Conservation (phyloP, 2,797 vertebrate species). For the Salmo trutta region DNA sequence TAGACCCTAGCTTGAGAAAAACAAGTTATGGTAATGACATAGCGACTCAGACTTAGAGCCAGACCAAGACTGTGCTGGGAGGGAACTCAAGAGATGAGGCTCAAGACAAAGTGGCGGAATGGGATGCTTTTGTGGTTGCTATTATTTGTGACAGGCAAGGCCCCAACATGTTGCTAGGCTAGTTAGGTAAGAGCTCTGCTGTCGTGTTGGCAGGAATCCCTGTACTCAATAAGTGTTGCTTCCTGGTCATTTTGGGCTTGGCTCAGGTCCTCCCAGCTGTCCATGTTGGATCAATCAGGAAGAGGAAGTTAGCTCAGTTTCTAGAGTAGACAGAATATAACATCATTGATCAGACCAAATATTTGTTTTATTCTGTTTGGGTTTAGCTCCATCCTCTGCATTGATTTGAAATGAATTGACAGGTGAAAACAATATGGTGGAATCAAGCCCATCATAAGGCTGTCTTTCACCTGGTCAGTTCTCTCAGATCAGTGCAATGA, state of each 20-base stretch:
- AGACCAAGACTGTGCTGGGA: not conserved
- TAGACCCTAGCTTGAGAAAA: conserved; percentile 36
- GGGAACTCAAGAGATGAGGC: conserved; percentile 15
- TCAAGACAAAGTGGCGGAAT: conserved; percentile 32
- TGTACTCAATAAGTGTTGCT: not conserved
- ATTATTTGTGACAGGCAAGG: not conserved
- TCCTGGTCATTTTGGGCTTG: not conserved
- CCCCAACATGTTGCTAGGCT: not conserved
- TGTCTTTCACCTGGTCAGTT: not conserved
- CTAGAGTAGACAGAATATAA: not conserved
- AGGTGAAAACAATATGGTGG: not conserved
- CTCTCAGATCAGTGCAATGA: not conserved
- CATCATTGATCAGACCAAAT: not conserved
- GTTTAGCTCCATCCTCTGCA: not conserved
- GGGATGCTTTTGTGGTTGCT: not conserved
- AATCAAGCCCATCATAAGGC: not conserved
- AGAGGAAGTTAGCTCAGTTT: not conserved
- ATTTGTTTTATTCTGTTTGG: not conserved
- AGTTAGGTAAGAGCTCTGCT: not conserved
- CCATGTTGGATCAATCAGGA: not conserved
- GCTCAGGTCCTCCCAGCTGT: not conserved
- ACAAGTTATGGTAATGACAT: conserved; percentile 42
- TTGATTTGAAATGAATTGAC: not conserved
- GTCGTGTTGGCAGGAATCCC: not conserved
- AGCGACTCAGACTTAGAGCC: not conserved